phyloP scores from a whole-genome alignment of 1,140 invertebrate genomes.

The Microplitis mediator region DNA sequence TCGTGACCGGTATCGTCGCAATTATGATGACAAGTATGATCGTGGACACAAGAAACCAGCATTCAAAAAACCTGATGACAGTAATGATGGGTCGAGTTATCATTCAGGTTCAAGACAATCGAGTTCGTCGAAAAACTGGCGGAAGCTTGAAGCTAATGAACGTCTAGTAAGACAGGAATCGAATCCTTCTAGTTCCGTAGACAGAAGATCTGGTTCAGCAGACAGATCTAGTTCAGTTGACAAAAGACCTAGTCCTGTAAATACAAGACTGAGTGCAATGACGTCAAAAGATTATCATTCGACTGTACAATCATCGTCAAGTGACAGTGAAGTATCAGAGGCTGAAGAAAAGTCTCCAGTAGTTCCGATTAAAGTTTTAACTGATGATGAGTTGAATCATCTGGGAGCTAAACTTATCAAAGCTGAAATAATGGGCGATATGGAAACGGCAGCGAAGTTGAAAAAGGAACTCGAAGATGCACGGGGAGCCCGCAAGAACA shows the following conservation, averaged over 20 bases:
- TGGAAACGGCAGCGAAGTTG: constrained; percentile 70
- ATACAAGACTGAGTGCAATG: not conserved
- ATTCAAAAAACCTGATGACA: constrained; percentile 62
- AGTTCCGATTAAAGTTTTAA: constrained; percentile 49
- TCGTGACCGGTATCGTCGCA: constrained; percentile 24
- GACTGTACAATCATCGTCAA: not conserved
- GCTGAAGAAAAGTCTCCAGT: constrained; percentile 28
- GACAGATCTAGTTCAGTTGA: constrained; percentile 24
- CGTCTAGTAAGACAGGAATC: not conserved
- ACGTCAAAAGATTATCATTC: constrained; percentile 25
- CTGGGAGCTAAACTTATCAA: constrained; percentile 87
- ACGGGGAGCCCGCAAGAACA: constrained; percentile 64
- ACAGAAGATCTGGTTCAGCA: constrained; percentile 4
- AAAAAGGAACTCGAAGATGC: constrained; percentile 78
- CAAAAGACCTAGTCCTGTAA: constrained; percentile 3
- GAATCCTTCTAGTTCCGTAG: constrained; percentile 27
- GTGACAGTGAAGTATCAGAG: constrained; percentile 29
- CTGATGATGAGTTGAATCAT: constrained; percentile 85
- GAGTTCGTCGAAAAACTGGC: constrained; percentile 39
- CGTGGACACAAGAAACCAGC: constrained; percentile 44
- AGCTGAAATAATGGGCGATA: constrained; percentile 88
- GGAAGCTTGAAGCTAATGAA: constrained; percentile 35
- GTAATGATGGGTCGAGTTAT: constrained; percentile 32
- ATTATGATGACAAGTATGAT: constrained; percentile 12
- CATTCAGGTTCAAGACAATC: constrained; percentile 10